Conservation (phyloP, 2,113 vertebrate species). For the Prunella himalayana region DNA sequence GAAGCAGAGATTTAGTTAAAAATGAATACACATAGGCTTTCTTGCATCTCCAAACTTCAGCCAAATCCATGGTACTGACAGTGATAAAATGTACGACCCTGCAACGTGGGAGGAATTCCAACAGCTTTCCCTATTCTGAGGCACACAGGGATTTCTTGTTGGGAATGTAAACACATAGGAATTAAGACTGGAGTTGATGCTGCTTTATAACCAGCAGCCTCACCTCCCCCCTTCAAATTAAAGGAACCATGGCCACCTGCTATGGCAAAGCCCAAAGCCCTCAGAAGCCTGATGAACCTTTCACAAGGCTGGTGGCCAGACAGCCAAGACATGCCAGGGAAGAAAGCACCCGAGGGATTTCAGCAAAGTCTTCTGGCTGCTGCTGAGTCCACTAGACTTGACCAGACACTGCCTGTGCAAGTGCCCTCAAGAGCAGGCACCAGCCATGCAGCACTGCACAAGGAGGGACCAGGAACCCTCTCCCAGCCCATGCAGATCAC, state of each 20-base stretch:
- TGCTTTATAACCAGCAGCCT: background rate
- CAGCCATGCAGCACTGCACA: background rate
- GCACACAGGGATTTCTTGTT: background rate
- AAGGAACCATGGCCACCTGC: background rate
- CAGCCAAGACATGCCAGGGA: background rate
- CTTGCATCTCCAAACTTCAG: background rate
- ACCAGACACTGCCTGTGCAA: background rate
- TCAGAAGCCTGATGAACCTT: background rate
- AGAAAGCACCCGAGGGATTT: background rate
- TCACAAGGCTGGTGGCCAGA: background rate
- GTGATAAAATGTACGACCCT: background rate
- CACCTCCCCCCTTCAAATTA: background rate
- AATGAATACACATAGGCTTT: background rate
- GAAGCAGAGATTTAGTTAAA: constrained; percentile 34
- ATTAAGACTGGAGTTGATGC: background rate
- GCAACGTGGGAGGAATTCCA: background rate
- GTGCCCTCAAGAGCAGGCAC: background rate
- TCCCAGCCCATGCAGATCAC: background rate
- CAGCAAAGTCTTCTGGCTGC: background rate
- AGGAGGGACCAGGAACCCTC: background rate
- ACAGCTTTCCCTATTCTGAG: background rate
- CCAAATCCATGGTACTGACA: background rate
- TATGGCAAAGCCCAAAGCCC: background rate
- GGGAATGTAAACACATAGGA: background rate
- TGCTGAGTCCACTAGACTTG: background rate